These are phyloP conservation scores for Netelia fuscicornis DNA, from an alignment of 2,888 invertebrate species.

Conservation along the genomic window DNA sequence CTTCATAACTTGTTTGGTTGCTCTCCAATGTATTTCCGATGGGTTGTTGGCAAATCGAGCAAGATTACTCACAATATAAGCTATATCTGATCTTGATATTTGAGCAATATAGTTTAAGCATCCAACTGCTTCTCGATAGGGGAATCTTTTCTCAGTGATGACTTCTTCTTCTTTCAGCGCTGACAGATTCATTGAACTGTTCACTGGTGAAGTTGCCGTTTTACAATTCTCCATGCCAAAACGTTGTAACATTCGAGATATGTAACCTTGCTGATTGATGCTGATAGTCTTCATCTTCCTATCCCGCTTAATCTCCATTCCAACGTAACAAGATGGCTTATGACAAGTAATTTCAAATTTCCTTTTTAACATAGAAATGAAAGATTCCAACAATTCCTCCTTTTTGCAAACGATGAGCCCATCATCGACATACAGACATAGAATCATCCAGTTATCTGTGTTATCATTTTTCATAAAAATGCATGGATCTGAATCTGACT, in stretches of 20 bases:
- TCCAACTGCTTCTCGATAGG: conserved; percentile 41
- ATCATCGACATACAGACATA: conserved; percentile 55
- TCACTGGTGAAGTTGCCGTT: conserved; percentile 39
- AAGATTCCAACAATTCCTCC: background rate
- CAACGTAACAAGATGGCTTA: conserved; percentile 29
- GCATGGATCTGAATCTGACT: conserved; percentile 70
- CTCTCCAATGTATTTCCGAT: conserved; percentile 60
- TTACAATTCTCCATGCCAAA: conserved; percentile 59
- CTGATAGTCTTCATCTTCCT: conserved; percentile 46
- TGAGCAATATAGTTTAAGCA: conserved; percentile 25
- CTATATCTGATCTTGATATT: conserved; percentile 38
- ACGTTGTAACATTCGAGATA: conserved; percentile 36
- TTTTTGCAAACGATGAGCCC: conserved; percentile 25
- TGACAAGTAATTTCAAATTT: conserved; percentile 35
- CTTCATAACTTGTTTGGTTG: conserved; percentile 64
- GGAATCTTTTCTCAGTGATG: background rate
- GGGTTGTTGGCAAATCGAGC: conserved; percentile 53
- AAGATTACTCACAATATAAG: conserved; percentile 59
- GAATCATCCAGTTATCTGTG: conserved; percentile 13
- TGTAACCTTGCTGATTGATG: conserved; percentile 38
- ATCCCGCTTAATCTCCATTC: conserved; percentile 42
- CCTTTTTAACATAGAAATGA: conserved; percentile 26
- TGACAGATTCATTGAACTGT: conserved; percentile 8
- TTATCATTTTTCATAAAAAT: conserved; percentile 61
- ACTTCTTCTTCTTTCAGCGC: background rate